A percentile compares a stretch with the other conserved stretches of the same genome.
phyloP scores from a whole-genome alignment of 1,140 invertebrate species.

The Drosophila carrolli region DNA sequence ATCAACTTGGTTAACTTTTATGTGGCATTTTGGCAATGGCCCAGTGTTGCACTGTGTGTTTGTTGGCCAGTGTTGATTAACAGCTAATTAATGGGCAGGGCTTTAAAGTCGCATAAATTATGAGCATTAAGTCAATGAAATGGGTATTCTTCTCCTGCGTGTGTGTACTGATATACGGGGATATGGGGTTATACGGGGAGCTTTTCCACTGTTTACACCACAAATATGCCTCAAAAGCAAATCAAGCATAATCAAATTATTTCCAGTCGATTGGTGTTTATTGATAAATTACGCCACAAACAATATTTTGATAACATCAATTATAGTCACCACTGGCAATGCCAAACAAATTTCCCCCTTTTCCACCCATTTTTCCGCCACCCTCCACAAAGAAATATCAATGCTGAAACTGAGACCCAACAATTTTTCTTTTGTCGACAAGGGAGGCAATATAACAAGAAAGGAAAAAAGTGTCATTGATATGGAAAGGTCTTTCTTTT shows the following conservation, averaged over 20 bases:
- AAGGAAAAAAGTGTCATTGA: constrained; percentile 20
- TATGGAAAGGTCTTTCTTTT: constrained; percentile 37
- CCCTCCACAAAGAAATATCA: constrained; percentile 10
- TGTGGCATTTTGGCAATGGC: constrained; percentile 14
- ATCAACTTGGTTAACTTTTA: constrained; percentile 61
- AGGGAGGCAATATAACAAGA: neutral
- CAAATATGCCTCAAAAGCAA: constrained; percentile 83
- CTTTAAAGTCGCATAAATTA: constrained; percentile 69
- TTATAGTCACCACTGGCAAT: constrained; percentile 78
- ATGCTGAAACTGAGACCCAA: constrained; percentile 18
- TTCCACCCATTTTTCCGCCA: constrained; percentile 13
- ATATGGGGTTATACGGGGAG: neutral
- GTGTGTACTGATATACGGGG: neutral
- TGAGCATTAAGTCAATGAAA: constrained; percentile 52
- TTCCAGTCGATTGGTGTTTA: constrained; percentile 84
- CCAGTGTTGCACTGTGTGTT: constrained; percentile 12
- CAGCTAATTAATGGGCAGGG: constrained; percentile 64
- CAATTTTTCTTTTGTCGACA: constrained; percentile 19
- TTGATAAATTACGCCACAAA: constrained; percentile 84
- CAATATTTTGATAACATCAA: constrained; percentile 85
- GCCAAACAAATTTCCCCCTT: constrained; percentile 25
- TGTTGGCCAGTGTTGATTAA: constrained; percentile 61
- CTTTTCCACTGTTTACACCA: constrained; percentile 65
- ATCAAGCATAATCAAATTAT: constrained; percentile 84
- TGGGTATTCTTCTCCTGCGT: no score